These are phyloP conservation scores for Rhagoletis pomonella DNA, from an alignment of 1,140 invertebrate species.

Conservation along the genomic window DNA sequence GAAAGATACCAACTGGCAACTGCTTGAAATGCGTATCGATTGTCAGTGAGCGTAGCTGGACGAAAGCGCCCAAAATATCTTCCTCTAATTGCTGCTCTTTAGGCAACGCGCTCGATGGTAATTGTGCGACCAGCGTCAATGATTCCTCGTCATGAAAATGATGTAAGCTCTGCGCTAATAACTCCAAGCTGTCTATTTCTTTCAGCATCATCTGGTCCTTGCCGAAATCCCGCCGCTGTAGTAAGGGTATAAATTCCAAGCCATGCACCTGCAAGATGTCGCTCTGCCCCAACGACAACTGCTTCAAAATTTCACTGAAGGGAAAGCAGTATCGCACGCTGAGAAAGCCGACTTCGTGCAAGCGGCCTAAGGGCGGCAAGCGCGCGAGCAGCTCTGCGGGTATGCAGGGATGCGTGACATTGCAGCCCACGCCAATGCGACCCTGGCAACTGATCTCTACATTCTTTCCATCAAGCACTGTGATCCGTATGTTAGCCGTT, in stretches of 20 bases:
- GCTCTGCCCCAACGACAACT: neutral
- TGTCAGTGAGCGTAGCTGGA: neutral
- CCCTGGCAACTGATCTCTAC: neutral
- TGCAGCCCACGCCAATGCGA: neutral
- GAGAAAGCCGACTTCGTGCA: neutral
- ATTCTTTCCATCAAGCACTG: neutral
- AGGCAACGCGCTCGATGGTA: too few species aligned
- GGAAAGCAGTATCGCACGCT: neutral
- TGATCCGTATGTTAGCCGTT: neutral
- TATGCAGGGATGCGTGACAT: neutral
- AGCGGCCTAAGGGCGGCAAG: neutral
- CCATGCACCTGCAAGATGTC: neutral
- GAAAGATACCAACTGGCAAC: neutral
- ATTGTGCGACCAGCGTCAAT: too few species aligned
- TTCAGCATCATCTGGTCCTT: neutral
- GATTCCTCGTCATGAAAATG: too few species aligned
- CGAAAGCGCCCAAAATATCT: too few species aligned
- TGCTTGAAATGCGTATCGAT: conserved; percentile 1
- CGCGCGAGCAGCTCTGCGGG: neutral
- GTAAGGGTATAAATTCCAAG: neutral
- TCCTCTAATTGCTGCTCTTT: too few species aligned
- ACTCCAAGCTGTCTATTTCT: too few species aligned
- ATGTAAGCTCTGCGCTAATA: too few species aligned
- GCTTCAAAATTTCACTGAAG: neutral
- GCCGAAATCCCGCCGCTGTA: neutral